Evolutionary conservation across 2,888 invertebrate species (phyloP), one percentile per base, ranked within the genome.

Genomic region (Volucella inanis): DNA sequence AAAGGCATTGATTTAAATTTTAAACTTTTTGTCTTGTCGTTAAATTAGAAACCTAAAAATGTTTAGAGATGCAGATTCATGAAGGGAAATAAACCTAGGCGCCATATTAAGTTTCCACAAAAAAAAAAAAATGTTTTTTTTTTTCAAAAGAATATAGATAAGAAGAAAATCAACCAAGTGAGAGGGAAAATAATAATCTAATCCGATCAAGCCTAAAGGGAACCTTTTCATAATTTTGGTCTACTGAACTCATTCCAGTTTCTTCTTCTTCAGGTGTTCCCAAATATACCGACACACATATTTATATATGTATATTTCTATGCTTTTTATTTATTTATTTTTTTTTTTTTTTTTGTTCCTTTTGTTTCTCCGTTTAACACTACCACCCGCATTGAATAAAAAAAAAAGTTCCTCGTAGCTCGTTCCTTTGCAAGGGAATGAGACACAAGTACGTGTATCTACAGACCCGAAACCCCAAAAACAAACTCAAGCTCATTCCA

Each of bases 31-130:
- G 47, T 14, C 65, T 41, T 31, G 31, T 31, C 55, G 14, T 61
- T 72, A 78, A 78, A 71, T 65, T 62, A 49, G 55, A 62, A 71
- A 76, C 62, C 70, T 14, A 71, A 18, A 65, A 70, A 52, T 78
- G 41, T 80, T 47, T 79, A 75, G 68, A 72, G 68, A 31, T 31
- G 4, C 31, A 31, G 47, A 59, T 78, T 83, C 31, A 38, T 61
- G 31, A 71, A 76, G 70, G 70, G 50, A 80, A 79, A 75, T 75
- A 70, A 84, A 70, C 52, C 38, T 65, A 84, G 84, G 84, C 84
- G 84, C 84, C 84, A 55, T 75, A 84, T 84, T 76, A 80, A 75
- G 70, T 84, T 80, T 80, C 84, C 31, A 39, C n/a, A n/a, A n/a
- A 59, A 59, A 55, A 75, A 67, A 49, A 22, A 70, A 55, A 14